Evolutionary conservation across 2,113 vertebrate genomes (phyloP), one percentile per base, ranked within the genome.

Genomic region (Prochilodus magdalenae): DNA sequence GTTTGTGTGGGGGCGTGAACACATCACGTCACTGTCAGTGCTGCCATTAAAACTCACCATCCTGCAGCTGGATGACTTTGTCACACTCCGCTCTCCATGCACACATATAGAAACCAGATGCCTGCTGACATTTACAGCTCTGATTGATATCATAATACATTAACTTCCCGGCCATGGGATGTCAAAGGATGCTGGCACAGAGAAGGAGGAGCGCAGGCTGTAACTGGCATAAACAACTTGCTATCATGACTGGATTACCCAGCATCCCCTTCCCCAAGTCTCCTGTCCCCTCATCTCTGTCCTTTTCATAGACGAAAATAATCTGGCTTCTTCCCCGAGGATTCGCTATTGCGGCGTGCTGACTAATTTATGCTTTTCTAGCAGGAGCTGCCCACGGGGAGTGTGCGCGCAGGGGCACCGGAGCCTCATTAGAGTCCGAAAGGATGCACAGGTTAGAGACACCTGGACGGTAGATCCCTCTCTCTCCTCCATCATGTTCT

Each of bases 401-500:
- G 55, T 67, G 51, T 20, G 49, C 26, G 67, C n/a, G 62, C 49
- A 51, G 44, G 13, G 59, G 51, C 75, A 80, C 62, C 55, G 53
- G 59, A 51, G 55, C 53, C 81, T 85, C 80, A 85, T 80, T 82
- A 85, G 22, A 66, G 65, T 53, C 72, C 40, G 47, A 69, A 71
- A 85, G n/a, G 20, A 81, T 36, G 84, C 44, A 73, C 15, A 77
- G 59, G 66, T 80, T 76, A 83, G 51, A 75, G 44, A 62, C 73
- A 78, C 75, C 53, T 67, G 81, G 77, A 33, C 65, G 51, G 55
- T 40, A 60, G 33, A 72, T 22, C 47, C 55, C 40, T 40, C 66
- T 11, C 36, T 59, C 40, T 7, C 53, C 26, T 62, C 77, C 77
- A 84, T 59, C n/a, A 67, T 53, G 51, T 12, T 27, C 27, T 60